These are phyloP conservation scores for Holothuria leucospilota DNA, from an alignment of 53 echinoderm and acorn worm genomes.

Conservation along the genomic window DNA sequence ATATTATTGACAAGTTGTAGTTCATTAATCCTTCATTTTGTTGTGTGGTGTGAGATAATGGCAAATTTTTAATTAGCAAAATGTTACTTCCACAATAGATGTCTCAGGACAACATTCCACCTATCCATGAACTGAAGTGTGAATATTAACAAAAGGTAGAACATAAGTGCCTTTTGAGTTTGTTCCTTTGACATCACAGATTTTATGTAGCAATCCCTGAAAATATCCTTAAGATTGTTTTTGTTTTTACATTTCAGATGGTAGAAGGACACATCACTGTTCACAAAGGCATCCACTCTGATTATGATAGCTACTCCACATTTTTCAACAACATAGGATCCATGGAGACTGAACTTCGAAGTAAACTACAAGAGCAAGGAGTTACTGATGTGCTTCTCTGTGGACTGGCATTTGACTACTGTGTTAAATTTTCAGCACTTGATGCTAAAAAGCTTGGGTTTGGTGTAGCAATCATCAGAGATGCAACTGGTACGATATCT, in stretches of 20 bases:
- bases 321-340: slow-evolving; percentile 71
- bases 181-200: no score
- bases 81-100: no score
- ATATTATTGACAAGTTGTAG: no score
- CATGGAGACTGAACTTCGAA: slow-evolving; percentile 59
- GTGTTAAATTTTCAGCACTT: slow-evolving; percentile 75
- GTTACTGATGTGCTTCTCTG: slow-evolving; percentile 84
- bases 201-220: no score
- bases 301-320: slow-evolving; percentile 86
- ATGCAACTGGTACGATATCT: slow-evolving; percentile 61
- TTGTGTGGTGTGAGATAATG: no score
- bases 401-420: slow-evolving; percentile 84
- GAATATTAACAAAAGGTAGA: no score
- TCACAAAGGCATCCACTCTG: slow-evolving; percentile 68
- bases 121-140: no score
- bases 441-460: slow-evolving; percentile 76
- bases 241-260: slow-evolving; percentile 44
- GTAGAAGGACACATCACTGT: slow-evolving; percentile 54
- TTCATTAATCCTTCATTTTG: no score
- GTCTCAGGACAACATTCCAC: no score
- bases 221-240: no score
- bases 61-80: no score
- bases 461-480: slow-evolving; percentile 73
- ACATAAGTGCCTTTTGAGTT: no score
- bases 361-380: slow-evolving; percentile 41